phyloP scores from a whole-genome alignment of 2,113 vertebrate genomes.

The Copsychus sechellarum region DNA sequence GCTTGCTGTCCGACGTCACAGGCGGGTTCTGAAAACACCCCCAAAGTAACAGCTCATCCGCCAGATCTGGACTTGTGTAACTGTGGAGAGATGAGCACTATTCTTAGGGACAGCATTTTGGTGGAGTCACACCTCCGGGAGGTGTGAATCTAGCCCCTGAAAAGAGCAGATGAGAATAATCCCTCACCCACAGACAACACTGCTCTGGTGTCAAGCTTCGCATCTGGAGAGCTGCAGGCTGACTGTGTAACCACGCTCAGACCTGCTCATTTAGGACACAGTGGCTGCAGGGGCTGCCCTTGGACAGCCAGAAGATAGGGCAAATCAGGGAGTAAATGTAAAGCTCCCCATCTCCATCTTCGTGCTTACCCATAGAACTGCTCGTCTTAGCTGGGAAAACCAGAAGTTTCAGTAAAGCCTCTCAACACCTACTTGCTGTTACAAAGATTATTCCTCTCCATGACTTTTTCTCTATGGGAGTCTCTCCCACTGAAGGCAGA shows the following conservation, averaged over 20 bases:
- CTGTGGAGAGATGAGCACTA: slow-evolving; percentile 18
- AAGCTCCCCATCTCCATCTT: background rate
- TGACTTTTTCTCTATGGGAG: background rate
- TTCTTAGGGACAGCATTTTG: slow-evolving; percentile 54
- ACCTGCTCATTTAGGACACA: background rate
- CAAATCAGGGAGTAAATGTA: background rate
- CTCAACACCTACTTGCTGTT: background rate
- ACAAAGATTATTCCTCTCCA: background rate
- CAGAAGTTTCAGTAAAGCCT: background rate
- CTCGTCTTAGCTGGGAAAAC: background rate
- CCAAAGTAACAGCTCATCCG: slow-evolving; percentile 32
- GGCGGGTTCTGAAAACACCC: slow-evolving; percentile 47
- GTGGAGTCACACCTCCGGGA: slow-evolving; percentile 43
- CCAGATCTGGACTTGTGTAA: slow-evolving; percentile 54
- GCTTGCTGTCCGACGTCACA: background rate
- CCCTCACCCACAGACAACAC: background rate
- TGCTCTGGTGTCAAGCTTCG: background rate
- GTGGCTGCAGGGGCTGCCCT: rapidly evolving
- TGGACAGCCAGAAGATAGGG: rapidly evolving
- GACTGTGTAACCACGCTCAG: rapidly evolving
- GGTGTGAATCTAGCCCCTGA: slow-evolving; percentile 56
- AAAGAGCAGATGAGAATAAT: slow-evolving; percentile 66
- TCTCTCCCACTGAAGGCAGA: background rate
- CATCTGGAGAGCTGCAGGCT: background rate
- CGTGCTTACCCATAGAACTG: background rate